A percentile compares a stretch with the other conserved stretches of the same genome.
Evolutionary conservation across 2,113 vertebrate species (phyloP).

Genomic region (Hypocryptadius cinnamomeus): DNA sequence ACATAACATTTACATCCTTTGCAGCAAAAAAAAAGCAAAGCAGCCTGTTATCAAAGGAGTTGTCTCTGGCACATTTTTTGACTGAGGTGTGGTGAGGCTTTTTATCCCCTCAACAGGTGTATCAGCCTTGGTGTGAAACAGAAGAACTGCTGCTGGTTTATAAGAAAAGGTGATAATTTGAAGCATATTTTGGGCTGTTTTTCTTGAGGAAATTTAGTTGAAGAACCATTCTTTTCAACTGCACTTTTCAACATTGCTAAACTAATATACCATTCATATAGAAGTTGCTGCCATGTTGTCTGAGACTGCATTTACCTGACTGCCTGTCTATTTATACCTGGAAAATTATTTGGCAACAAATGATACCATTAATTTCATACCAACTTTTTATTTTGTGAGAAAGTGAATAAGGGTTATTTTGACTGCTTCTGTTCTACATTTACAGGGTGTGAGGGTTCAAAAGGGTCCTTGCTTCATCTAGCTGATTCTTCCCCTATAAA

Average conservation of each 20-base stretch:
- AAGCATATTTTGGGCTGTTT: not conserved
- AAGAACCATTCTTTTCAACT: not conserved
- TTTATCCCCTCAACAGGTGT: not conserved
- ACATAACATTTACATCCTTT: not conserved
- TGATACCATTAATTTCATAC: not conserved
- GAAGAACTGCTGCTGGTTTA: not conserved
- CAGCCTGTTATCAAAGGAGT: not conserved
- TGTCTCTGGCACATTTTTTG: not conserved
- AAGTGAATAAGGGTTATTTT: not conserved
- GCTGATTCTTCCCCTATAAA: not conserved
- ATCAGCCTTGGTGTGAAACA: not conserved
- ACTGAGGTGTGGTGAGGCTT: not conserved
- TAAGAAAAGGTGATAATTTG: conserved; percentile 14
- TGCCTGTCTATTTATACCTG: not conserved
- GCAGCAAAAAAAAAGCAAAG: not conserved
- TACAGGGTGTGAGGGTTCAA: not conserved
- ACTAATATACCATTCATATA: not conserved
- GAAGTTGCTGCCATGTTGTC: not conserved
- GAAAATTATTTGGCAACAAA: conserved; percentile 10
- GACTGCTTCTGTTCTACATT: not conserved
- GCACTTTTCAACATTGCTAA: not conserved
- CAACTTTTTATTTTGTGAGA: not conserved
- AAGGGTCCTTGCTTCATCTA: not conserved
- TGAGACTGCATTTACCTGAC: not conserved
- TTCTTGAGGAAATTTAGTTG: not conserved